phyloP scores from a whole-genome alignment of 2,888 invertebrate species.

The Tromatobia lineatoria region DNA sequence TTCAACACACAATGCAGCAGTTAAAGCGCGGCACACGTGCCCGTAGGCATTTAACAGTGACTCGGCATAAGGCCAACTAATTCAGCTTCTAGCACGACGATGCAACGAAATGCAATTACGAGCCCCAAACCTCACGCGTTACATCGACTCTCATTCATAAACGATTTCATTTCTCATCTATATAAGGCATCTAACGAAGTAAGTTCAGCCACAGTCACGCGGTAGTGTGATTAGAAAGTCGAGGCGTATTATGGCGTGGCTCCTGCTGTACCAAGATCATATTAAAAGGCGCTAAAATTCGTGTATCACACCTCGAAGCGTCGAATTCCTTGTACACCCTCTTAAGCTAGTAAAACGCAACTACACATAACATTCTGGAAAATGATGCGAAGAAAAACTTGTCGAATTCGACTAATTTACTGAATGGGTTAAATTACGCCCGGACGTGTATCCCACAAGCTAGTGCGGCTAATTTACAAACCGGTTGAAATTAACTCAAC shows the following conservation, averaged over 20 bases:
- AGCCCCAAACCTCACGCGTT: slow-evolving; percentile 29
- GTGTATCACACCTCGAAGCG: slow-evolving; percentile 44
- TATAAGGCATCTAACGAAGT: slow-evolving; percentile 50
- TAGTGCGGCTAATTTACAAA: background rate
- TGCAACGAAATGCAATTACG: slow-evolving; percentile 40
- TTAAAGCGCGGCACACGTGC: too few relatives aligned
- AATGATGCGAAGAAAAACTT: too few relatives aligned
- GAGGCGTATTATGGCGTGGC: slow-evolving; percentile 6
- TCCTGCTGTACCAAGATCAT: slow-evolving; percentile 23
- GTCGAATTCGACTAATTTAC: background rate
- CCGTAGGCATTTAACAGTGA: too few relatives aligned
- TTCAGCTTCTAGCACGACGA: slow-evolving; percentile 11
- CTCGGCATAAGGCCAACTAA: background rate
- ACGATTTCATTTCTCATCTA: slow-evolving; percentile 57
- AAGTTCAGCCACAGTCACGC: slow-evolving; percentile 21
- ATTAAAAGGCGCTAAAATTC: slow-evolving; percentile 65
- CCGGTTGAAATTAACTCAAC: slow-evolving; percentile 16
- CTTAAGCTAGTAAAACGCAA: background rate
- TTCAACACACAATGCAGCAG: background rate
- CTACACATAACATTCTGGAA: background rate
- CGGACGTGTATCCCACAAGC: background rate
- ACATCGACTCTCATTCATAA: slow-evolving; percentile 45
- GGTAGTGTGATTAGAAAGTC: slow-evolving; percentile 64
- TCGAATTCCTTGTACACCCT: slow-evolving; percentile 24
- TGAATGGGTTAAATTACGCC: background rate